Evolutionary conservation across 2,888 invertebrate species (phyloP).

Genomic region (Zygaena filipendulae): DNA sequence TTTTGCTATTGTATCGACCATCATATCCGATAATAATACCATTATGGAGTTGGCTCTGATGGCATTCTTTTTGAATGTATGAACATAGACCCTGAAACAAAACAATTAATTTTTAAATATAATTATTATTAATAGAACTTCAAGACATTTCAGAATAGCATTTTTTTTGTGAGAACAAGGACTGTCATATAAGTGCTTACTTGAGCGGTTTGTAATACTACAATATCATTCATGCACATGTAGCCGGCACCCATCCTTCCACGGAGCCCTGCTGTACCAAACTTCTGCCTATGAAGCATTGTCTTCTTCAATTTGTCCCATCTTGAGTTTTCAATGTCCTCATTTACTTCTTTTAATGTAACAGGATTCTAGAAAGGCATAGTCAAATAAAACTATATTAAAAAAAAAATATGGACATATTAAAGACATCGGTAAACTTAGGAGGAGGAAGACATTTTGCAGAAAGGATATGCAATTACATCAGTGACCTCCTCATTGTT

Average conservation of each 20-base stretch:
- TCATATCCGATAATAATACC: constrained; percentile 94
- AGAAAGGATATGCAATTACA: background rate
- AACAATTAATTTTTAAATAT: constrained; percentile 5
- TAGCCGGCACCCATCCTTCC: constrained; percentile 95
- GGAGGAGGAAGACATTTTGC: background rate
- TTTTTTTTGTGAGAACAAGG: no score
- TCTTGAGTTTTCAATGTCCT: constrained; percentile 64
- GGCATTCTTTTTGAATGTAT: constrained; percentile 73
- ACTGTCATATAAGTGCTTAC: no score
- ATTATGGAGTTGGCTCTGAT: constrained; percentile 64
- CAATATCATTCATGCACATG: constrained; percentile 95
- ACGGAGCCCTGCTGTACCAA: constrained; percentile 95
- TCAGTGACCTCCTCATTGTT: background rate
- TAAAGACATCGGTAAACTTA: constrained; percentile 1
- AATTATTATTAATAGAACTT: no score
- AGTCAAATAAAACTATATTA: no score
- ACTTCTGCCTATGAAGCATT: constrained; percentile 77
- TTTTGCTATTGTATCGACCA: constrained; percentile 90
- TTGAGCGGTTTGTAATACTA: constrained; percentile 94
- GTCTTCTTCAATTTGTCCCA: constrained; percentile 70
- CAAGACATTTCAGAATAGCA: no score
- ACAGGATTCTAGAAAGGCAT: constrained; percentile 77
- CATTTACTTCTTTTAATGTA: constrained; percentile 72
- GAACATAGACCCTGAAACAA: constrained; percentile 75
- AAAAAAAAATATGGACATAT: no score